phyloP scores from a whole-genome alignment of 2,113 vertebrate species.

The Poeciliopsis occidentalis region DNA sequence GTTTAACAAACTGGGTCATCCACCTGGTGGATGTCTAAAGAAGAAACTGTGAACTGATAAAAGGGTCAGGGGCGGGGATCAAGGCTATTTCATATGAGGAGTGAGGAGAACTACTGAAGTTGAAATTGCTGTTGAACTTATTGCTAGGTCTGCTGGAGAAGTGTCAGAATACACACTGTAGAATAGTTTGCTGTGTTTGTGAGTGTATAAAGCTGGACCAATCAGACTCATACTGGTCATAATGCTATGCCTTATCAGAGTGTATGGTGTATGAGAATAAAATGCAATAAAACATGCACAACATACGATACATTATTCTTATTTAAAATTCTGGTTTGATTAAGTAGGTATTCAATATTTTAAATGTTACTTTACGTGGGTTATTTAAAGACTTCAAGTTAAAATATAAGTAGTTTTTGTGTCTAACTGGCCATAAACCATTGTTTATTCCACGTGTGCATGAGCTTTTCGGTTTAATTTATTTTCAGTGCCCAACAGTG shows the following conservation, averaged over 20 bases:
- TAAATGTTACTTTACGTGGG: not conserved
- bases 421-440: not conserved
- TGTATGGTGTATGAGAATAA: not conserved
- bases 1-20: not conserved
- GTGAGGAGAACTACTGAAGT: not conserved
- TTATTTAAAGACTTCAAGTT: not conserved
- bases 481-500: not conserved
- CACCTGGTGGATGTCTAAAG: not conserved
- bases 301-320: not conserved
- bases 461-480: not conserved
- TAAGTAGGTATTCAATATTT: too few species aligned
- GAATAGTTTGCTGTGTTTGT: not conserved
- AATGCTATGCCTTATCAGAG: not conserved
- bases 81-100: too few species aligned
- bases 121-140: not conserved
- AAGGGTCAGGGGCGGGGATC: not conserved
- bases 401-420: not conserved
- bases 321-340: not conserved
- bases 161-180: not conserved
- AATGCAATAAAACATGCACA: not conserved
- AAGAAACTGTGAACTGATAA: not conserved
- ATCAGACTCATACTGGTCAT: not conserved
- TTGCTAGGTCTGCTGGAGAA: not conserved
- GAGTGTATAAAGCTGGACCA: not conserved
- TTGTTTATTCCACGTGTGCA: not conserved